These are phyloP conservation scores for Lycodopsis pacificus DNA, from an alignment of 2,797 vertebrate species.

Conservation along the genomic window DNA sequence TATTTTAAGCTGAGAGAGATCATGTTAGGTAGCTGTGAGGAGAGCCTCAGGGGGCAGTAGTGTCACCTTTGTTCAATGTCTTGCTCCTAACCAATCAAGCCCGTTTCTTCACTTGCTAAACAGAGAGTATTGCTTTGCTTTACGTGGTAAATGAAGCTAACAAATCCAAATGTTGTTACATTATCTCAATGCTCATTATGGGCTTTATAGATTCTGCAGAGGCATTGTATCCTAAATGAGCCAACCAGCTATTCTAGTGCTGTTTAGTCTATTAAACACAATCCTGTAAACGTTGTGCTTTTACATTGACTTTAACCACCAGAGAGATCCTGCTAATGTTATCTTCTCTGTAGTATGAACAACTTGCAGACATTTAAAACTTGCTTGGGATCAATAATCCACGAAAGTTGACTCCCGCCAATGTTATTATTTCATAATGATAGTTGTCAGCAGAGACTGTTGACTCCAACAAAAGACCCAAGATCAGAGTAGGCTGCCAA, in stretches of 20 bases:
- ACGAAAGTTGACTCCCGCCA: neutral
- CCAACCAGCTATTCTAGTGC: neutral
- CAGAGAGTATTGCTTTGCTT: conserved; percentile 16
- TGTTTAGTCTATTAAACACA: neutral
- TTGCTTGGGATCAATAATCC: neutral
- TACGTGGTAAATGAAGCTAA: conserved; percentile 3
- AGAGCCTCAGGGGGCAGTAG: conserved; percentile 16
- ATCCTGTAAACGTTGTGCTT: neutral
- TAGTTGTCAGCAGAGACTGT: neutral
- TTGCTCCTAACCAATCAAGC: conserved; percentile 40
- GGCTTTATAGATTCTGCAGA: neutral
- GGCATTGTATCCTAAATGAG: neutral
- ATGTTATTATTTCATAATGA: neutral
- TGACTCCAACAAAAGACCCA: neutral
- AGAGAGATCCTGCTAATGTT: neutral
- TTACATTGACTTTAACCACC: neutral
- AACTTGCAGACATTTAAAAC: neutral
- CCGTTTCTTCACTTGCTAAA: conserved; percentile 28
- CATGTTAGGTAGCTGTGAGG: conserved; percentile 26
- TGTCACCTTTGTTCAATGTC: conserved; percentile 37
- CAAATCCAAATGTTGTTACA: neutral
- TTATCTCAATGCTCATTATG: neutral
- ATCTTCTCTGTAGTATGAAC: neutral
- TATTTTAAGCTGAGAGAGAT: conserved; percentile 50
- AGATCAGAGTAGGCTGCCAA: neutral